These are phyloP conservation scores for Agapornis canus DNA, from an alignment of 2,797 vertebrate species.

Conservation along the genomic window DNA sequence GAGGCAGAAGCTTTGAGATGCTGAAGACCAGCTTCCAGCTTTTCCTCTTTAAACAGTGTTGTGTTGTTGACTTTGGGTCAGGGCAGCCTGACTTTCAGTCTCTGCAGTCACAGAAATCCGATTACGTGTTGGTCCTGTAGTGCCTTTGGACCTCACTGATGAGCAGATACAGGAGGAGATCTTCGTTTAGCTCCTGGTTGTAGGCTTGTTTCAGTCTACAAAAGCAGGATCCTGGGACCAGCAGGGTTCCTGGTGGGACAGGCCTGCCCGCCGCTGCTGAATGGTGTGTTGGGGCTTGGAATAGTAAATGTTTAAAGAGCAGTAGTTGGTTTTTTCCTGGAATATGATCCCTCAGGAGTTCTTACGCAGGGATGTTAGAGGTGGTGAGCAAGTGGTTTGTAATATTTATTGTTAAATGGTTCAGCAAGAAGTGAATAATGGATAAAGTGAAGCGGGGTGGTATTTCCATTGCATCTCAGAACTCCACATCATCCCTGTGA, in stretches of 20 bases:
- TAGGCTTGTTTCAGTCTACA: not conserved
- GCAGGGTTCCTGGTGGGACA: too few species aligned
- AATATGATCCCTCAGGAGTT: not conserved
- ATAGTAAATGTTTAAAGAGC: not conserved
- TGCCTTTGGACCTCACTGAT: not conserved
- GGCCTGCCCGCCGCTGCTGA: fast-evolving
- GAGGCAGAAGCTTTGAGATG: not conserved
- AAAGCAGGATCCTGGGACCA: not conserved
- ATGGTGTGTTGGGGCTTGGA: not conserved
- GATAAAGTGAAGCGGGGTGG: not conserved
- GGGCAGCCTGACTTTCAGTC: fast-evolving
- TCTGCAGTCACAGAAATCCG: not conserved
- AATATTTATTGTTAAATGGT: not conserved
- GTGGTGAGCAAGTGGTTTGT: not conserved
- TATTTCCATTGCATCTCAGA: not conserved
- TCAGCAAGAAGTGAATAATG: not conserved
- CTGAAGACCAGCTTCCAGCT: not conserved
- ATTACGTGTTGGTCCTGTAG: not conserved
- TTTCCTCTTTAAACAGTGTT: fast-evolving
- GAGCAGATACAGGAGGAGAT: not conserved
- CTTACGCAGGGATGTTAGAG: not conserved
- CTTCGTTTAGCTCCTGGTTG: not conserved
- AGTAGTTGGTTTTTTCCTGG: not conserved
- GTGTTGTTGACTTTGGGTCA: not conserved
- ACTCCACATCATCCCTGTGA: not conserved